Evolutionary conservation across 2,888 invertebrate genomes (phyloP), one percentile per base, ranked within the genome.

Genomic region (Coelogynopora nodosa): DNA sequence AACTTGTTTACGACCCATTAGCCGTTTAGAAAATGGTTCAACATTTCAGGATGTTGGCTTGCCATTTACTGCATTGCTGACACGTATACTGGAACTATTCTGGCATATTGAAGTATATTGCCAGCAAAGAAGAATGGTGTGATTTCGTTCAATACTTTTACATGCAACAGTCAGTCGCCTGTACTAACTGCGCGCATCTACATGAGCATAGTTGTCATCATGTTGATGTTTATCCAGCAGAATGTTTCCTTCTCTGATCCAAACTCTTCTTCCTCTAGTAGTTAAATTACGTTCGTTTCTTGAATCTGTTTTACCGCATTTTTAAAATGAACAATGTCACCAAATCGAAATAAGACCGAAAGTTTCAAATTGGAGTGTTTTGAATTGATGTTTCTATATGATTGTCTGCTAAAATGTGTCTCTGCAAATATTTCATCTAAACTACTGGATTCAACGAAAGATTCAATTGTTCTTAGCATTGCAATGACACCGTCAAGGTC

Each of bases 171-270:
- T n/a, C 29, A 82, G 29, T 27, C 18, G 31, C 27, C 82, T 82
- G 13, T 82, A 27, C 29, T 29, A 82, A 82, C 29, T 82, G 82
- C 29, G 29, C 82, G 29, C 5, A 82, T 82, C 27, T 82, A 82
- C 13, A 30, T 82, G 2, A 82, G 82, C 29, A 82, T 82, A 30
- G 31, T 27, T 30, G 5, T 29, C 30, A 82, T 29, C 13, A 5
- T 82, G n/a, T n/a, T n/a, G 23, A 82, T 82, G 82, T 30, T 27
- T 30, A 30, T 82, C 29, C 29, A 30, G 82, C 82, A 82, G 82
- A 82, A 26, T 23, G 74, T 26, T 74, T 2, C 74, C 5, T 74
- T 74, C 27, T 74, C 74, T 74, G 74, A 74, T 74, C 74, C 5
- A 74, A 74, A 74, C 74, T 74, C 23, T 5, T 74, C 74, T 74